Conservation (phyloP, 2,797 vertebrate genomes). For the Malacoctenus gilli region DNA sequence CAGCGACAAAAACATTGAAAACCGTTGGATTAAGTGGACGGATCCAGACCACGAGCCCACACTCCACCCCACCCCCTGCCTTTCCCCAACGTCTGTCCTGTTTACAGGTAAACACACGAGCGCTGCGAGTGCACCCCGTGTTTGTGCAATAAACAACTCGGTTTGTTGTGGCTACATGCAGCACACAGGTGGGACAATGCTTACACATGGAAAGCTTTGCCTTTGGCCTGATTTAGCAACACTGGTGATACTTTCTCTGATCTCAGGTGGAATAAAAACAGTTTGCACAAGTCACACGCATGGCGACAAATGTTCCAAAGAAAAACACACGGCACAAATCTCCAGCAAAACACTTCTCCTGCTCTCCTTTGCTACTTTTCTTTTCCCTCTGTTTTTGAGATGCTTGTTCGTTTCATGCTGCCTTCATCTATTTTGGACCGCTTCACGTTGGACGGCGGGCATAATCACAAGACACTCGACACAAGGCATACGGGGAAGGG, state of each 20-base stretch:
- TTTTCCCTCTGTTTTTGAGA: conserved; percentile 25
- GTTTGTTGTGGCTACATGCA: conserved; percentile 81
- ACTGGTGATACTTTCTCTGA: conserved; percentile 54
- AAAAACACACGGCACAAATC: conserved; percentile 39
- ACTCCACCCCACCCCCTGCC: conserved; percentile 14
- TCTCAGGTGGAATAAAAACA: conserved; percentile 70
- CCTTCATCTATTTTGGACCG: conserved; percentile 52
- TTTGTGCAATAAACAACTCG: conserved; percentile 79
- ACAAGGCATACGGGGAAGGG: conserved; percentile 53
- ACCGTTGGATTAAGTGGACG: conserved; percentile 8
- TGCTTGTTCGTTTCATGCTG: conserved; percentile 24
- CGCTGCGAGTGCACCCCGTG: conserved; percentile 59
- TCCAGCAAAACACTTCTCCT: conserved; percentile 14
- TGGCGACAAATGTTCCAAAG: conserved; percentile 59
- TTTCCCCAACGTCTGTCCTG: conserved; percentile 52
- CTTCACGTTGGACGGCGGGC: too few relatives aligned
- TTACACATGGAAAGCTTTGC: conserved; percentile 64
- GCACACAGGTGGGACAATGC: conserved; percentile 75
- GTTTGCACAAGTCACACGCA: conserved; percentile 67
- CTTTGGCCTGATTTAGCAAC: conserved; percentile 67
- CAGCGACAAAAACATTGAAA: too few relatives aligned
- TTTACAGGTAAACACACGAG: conserved; percentile 79
- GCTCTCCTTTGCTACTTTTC: conserved; percentile 12
- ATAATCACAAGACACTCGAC: conserved; percentile 71
- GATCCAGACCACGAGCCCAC: conserved; percentile 2